Conservation (phyloP, 2,113 vertebrate genomes). For the Regulus satrapa region DNA sequence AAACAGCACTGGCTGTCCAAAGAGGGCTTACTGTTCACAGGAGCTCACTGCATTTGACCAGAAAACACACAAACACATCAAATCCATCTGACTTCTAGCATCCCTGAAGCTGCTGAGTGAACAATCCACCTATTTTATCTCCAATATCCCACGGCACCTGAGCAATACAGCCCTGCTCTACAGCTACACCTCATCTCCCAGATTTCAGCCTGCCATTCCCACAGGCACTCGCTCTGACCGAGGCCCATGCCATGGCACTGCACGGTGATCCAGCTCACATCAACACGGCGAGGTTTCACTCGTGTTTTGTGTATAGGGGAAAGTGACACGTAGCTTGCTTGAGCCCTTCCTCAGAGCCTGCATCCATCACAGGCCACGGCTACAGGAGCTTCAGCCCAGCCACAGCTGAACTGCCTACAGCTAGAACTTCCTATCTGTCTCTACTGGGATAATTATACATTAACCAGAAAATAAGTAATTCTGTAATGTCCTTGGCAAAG, state of each 20-base stretch:
- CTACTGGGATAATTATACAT: slow-evolving; percentile 3
- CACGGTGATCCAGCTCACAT: rapidly evolving
- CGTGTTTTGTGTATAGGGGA: rapidly evolving
- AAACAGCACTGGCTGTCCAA: background rate
- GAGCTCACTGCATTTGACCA: background rate
- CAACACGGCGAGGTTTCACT: background rate
- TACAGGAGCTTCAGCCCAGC: background rate
- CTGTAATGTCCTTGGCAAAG: background rate
- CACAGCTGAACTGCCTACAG: background rate
- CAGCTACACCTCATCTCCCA: background rate
- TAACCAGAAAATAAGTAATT: slow-evolving; percentile 38
- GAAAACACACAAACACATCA: background rate
- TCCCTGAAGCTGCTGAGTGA: background rate
- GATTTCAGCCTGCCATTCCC: background rate
- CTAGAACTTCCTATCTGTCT: background rate
- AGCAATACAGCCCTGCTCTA: background rate
- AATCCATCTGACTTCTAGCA: background rate
- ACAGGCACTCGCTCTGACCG: rapidly evolving
- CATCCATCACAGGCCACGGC: background rate
- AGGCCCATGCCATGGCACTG: background rate
- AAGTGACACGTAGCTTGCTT: background rate
- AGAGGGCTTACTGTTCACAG: background rate
- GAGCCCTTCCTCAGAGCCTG: background rate
- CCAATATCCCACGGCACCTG: rapidly evolving
- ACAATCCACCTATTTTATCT: background rate